phyloP scores from a whole-genome alignment of 2,113 vertebrate species.

The Fregata magnificens region DNA sequence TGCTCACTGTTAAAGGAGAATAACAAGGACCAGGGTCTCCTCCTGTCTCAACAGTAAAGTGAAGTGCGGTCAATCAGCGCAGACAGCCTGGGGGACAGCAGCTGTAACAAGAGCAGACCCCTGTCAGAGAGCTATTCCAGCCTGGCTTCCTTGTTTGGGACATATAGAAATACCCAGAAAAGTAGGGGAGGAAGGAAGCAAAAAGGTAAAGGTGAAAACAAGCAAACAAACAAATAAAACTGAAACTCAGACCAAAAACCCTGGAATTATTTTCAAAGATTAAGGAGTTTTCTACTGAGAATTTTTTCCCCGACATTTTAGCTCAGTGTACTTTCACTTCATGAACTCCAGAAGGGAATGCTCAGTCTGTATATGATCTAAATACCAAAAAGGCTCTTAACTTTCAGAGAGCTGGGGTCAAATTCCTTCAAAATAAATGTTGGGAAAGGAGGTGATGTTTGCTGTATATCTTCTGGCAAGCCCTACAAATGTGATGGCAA shows the following conservation, averaged over 20 bases:
- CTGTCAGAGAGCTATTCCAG: neutral
- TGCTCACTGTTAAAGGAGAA: neutral
- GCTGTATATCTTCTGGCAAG: neutral
- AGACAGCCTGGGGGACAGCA: neutral
- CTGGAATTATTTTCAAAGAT: neutral
- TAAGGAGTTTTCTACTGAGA: neutral
- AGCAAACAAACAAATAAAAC: neutral
- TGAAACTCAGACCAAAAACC: neutral
- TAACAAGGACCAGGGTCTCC: neutral
- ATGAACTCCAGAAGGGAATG: neutral
- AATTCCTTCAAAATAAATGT: neutral
- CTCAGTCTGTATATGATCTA: neutral
- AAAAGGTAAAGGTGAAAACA: neutral
- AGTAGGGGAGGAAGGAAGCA: neutral
- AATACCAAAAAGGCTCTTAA: neutral
- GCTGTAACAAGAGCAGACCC: neutral
- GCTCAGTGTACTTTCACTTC: neutral
- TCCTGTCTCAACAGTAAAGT: neutral
- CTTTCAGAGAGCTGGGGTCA: neutral
- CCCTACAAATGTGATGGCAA: neutral
- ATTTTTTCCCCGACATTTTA: neutral
- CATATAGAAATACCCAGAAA: neutral
- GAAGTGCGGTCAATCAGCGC: neutral
- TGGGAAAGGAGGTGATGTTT: neutral
- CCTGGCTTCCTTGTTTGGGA: neutral